Evolutionary conservation across 2,888 invertebrate genomes (phyloP).

Genomic region (Rotaria magnacalcarata): DNA sequence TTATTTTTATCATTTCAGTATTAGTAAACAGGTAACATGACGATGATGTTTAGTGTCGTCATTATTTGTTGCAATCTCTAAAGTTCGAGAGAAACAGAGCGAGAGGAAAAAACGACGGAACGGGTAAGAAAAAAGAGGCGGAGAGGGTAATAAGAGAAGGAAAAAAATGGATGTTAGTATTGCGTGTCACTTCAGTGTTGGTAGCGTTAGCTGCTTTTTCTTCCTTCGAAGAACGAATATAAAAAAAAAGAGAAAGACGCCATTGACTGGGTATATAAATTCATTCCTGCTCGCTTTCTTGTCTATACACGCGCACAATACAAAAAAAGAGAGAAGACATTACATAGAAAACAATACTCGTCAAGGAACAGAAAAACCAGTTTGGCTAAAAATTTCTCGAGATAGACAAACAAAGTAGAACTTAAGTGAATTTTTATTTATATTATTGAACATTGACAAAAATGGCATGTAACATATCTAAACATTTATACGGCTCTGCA

Average conservation of each 20-base stretch:
- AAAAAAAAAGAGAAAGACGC: not conserved
- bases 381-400: not conserved
- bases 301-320: conserved; percentile 18
- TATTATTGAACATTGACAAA: not conserved
- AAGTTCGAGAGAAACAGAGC: not conserved
- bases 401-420: not conserved
- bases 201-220: not conserved
- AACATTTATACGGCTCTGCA: not conserved
- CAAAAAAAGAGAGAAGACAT: conserved; percentile 1
- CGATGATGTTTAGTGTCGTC: not conserved
- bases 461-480: not conserved
- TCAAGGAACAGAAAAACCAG: not conserved
- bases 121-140: not conserved
- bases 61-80: conserved; percentile 19
- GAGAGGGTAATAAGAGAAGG: not conserved
- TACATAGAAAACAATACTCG: conserved; percentile 28
- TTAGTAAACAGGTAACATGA: not conserved
- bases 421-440: not conserved
- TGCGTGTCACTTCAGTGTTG: not conserved
- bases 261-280: conserved; percentile 1
- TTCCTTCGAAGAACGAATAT: not conserved
- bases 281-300: conserved; percentile 1
- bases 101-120: not conserved
- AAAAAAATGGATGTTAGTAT: not conserved
- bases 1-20: not conserved